These are phyloP conservation scores for Montipora foliosa DNA, from an alignment of 64 coral and sea anemone species.

Conservation along the genomic window DNA sequence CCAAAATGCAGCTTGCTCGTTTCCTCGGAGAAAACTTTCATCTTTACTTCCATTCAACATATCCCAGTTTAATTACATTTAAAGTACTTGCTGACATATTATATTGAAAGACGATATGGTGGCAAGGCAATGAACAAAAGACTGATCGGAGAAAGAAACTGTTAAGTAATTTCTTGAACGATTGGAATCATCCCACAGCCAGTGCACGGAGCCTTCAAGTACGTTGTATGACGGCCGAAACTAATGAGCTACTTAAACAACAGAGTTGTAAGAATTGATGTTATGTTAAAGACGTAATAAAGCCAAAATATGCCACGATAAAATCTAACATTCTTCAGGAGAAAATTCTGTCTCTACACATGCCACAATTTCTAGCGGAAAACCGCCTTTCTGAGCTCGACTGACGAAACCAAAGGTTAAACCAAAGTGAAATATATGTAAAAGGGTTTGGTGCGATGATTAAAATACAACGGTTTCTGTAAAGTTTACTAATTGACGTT, in stretches of 20 bases:
- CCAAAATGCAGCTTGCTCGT: not conserved
- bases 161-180: not conserved
- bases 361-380: not conserved
- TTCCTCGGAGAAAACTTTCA: not conserved
- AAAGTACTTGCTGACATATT: conserved; percentile 2
- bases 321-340: conserved; percentile 5
- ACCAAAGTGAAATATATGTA: too few relatives aligned
- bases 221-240: not conserved
- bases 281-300: not conserved
- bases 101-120: not conserved
- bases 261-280: not conserved
- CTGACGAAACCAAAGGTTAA: too few relatives aligned
- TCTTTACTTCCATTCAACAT: not conserved
- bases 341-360: conserved; percentile 6
- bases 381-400: too few relatives aligned
- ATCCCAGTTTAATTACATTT: not conserved
- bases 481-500: too few relatives aligned
- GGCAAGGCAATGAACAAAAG: not conserved
- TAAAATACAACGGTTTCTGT: too few relatives aligned
- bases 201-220: not conserved
- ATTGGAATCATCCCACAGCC: not conserved
- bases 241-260: not conserved
- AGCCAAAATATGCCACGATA: conserved; percentile 7
- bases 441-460: too few relatives aligned
- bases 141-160: not conserved